A percentile compares a stretch with the other conserved stretches of the same genome.
Conservation (phyloP, 1,140 invertebrate genomes). For the Brachionus asplanchnoidis region DNA sequence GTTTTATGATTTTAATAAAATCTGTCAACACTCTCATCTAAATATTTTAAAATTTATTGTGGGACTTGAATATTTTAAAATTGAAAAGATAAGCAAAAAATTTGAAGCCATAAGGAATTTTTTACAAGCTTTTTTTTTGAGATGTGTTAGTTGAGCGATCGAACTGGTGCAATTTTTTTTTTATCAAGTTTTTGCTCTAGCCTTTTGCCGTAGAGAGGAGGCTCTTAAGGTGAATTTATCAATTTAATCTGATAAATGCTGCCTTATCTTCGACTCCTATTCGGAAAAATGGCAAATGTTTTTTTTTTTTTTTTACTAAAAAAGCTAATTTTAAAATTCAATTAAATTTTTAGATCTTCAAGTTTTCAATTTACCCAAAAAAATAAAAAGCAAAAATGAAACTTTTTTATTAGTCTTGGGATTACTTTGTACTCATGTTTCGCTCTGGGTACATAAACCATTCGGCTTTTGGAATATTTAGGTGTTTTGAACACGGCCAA, state of each 20-base stretch:
- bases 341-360: background rate
- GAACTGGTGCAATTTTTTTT: background rate
- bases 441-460: background rate
- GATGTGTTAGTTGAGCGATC: background rate
- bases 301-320: background rate
- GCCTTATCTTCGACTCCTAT: background rate
- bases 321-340: background rate
- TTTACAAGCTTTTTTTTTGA: background rate
- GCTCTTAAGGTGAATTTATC: background rate
- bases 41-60: conserved; percentile 11
- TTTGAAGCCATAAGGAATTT: conserved; percentile 35
- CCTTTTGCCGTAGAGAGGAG: background rate
- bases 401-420: background rate
- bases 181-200: background rate
- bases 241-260: background rate
- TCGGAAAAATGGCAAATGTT: background rate
- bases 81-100: conserved; percentile 31
- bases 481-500: background rate
- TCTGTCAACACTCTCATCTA: conserved; percentile 11
- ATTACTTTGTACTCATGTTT: background rate
- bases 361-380: background rate
- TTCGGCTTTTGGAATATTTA: background rate
- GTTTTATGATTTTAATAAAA: conserved; percentile 39
- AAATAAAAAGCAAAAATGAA: background rate
- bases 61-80: background rate